These are phyloP conservation scores for Listrodromus nycthemerus DNA, from an alignment of 2,888 invertebrate genomes.

Conservation along the genomic window DNA sequence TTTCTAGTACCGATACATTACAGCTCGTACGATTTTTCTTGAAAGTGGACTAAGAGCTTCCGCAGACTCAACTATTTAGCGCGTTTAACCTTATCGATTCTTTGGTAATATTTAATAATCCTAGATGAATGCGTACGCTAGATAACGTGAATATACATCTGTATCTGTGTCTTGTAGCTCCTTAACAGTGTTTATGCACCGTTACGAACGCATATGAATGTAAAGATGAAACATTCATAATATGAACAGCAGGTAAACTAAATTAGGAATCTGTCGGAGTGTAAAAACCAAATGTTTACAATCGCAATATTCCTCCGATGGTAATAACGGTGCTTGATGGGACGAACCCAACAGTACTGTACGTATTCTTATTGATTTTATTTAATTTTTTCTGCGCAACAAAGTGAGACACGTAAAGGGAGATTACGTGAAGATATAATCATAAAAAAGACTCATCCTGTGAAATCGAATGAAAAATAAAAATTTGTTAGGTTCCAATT, in stretches of 20 bases:
- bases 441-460: conserved; percentile 43
- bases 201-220: conserved; percentile 42
- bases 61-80: not conserved
- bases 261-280: conserved; percentile 46
- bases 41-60: not conserved
- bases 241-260: conserved; percentile 35
- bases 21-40: no score
- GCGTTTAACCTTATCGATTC: not conserved
- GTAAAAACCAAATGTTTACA: conserved; percentile 47
- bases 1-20: no score
- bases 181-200: conserved; percentile 35
- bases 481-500: conserved; percentile 31
- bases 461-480: conserved; percentile 45
- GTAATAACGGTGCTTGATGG: conserved; percentile 45
- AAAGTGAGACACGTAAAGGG: conserved; percentile 20
- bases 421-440: conserved; percentile 35
- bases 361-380: conserved; percentile 14
- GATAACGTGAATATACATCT: not conserved
- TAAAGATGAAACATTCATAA: conserved; percentile 56
- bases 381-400: conserved; percentile 2
- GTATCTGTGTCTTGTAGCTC: not conserved
- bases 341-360: not conserved
- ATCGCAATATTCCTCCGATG: conserved; percentile 44
- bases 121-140: not conserved
- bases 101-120: conserved; percentile 13